A percentile compares a stretch with the other conserved stretches of the same genome.
Evolutionary conservation across 2,797 vertebrate species (phyloP).

Genomic region (Centroberyx gerrardi): DNA sequence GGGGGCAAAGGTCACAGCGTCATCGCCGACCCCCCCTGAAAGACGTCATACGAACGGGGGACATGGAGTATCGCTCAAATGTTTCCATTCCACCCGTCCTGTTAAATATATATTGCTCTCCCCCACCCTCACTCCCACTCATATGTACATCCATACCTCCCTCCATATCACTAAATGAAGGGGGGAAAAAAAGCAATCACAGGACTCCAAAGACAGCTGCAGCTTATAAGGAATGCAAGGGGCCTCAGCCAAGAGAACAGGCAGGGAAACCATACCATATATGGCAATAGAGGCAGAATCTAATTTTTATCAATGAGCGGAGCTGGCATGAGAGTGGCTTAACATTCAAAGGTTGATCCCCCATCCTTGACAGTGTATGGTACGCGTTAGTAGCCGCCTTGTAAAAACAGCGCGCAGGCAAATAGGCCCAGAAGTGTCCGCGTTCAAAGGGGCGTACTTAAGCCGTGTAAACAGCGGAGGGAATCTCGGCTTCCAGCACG

Average conservation of each 20-base stretch:
- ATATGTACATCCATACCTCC: slow-evolving; percentile 72
- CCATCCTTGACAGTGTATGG: slow-evolving; percentile 59
- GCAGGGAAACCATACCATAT: slow-evolving; percentile 97
- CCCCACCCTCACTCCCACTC: slow-evolving; percentile 14
- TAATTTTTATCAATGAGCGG: slow-evolving; percentile 97
- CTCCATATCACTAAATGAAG: slow-evolving; percentile 69
- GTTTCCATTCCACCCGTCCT: slow-evolving; percentile 61
- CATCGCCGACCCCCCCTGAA: slow-evolving; percentile 36
- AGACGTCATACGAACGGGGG: slow-evolving; percentile 31
- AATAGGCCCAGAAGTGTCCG: slow-evolving; percentile 35
- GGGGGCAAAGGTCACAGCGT: slow-evolving; percentile 29
- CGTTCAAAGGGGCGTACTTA: slow-evolving; percentile 57
- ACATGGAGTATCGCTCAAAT: slow-evolving; percentile 43
- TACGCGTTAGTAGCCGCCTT: slow-evolving; percentile 43
- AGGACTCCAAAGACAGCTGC: slow-evolving; percentile 94
- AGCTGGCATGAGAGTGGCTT: slow-evolving; percentile 73
- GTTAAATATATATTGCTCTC: slow-evolving; percentile 17
- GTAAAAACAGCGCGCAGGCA: slow-evolving; percentile 53
- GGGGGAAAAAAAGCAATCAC: slow-evolving; percentile 67
- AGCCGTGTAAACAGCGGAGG: slow-evolving; percentile 60
- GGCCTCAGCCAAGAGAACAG: slow-evolving; percentile 90
- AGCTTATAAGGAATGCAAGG: slow-evolving; percentile 98
- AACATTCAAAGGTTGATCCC: slow-evolving; percentile 69
- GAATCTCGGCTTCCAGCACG: slow-evolving; percentile 41
- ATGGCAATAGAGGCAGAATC: slow-evolving; percentile 94